phyloP scores from a whole-genome alignment of 1,140 invertebrate species.

The Habropoda laboriosa region DNA sequence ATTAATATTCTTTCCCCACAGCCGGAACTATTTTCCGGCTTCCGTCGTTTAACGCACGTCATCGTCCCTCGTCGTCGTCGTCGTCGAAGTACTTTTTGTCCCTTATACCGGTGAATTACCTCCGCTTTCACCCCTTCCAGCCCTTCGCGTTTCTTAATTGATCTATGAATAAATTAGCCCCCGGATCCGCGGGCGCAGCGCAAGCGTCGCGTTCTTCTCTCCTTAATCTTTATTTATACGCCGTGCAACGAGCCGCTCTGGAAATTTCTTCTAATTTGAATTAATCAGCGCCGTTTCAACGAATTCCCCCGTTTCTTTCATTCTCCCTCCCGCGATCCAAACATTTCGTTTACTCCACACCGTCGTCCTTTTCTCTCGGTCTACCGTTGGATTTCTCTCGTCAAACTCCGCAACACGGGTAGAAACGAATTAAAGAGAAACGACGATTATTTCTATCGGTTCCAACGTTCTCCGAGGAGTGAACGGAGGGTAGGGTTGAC shows the following conservation, averaged over 20 bases:
- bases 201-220: neutral
- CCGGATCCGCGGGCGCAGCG: neutral
- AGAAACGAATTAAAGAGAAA: neutral
- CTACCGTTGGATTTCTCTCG: too few species aligned
- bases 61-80: neutral
- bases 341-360: neutral
- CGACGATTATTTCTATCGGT: neutral
- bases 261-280: conserved; percentile 56
- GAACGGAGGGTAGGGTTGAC: too few species aligned
- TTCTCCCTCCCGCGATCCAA: neutral
- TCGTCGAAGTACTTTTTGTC: conserved; percentile 4
- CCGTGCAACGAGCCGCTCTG: conserved; percentile 1
- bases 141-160: conserved; percentile 49
- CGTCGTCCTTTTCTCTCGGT: too few species aligned
- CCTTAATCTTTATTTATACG: conserved; percentile 62
- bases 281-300: conserved; percentile 42
- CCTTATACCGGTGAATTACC: conserved; percentile 14
- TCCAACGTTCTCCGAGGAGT: neutral
- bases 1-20: conserved; percentile 47
- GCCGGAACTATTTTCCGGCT: neutral
- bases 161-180: conserved; percentile 68
- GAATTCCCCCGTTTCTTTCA: conserved; percentile 7
- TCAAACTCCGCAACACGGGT: too few species aligned
- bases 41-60: conserved; percentile 4
- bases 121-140: neutral